Percentiles rank a stretch among this genome's conserved stretches.
These are phyloP conservation scores for Grus americana DNA, from an alignment of 2,113 vertebrate genomes.

Conservation along the genomic window DNA sequence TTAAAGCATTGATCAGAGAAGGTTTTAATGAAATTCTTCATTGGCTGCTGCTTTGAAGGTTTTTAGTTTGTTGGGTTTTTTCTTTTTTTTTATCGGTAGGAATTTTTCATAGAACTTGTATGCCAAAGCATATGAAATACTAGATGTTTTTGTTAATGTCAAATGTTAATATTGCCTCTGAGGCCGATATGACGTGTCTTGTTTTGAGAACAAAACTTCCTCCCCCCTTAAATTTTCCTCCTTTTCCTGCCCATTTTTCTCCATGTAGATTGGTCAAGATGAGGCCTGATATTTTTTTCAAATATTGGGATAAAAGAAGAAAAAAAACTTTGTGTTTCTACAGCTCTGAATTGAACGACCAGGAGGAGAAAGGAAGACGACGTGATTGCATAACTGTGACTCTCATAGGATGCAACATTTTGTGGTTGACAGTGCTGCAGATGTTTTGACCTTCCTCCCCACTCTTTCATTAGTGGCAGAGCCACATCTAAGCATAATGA, in stretches of 20 bases:
- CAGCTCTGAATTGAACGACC: neutral
- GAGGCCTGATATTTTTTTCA: neutral
- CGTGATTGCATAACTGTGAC: neutral
- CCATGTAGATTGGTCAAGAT: neutral
- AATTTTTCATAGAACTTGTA: neutral
- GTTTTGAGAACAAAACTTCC: neutral
- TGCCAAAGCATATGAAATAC: neutral
- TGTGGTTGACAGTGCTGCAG: neutral
- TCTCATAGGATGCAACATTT: neutral
- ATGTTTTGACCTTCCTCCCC: neutral
- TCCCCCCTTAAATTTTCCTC: neutral
- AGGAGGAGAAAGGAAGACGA: neutral
- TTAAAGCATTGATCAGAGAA: neutral
- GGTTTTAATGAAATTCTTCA: neutral
- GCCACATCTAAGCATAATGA: neutral
- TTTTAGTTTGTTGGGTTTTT: neutral
- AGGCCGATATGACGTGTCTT: neutral
- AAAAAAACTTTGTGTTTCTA: neutral
- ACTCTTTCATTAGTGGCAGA: neutral
- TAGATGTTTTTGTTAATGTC: neutral
- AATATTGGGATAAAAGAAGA: neutral
- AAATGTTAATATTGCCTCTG: neutral
- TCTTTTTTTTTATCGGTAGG: neutral
- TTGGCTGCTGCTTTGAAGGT: neutral
- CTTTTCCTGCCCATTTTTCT: neutral